Evolutionary conservation across 2,797 vertebrate species (phyloP).

Genomic region (Coregonus sp.): DNA sequence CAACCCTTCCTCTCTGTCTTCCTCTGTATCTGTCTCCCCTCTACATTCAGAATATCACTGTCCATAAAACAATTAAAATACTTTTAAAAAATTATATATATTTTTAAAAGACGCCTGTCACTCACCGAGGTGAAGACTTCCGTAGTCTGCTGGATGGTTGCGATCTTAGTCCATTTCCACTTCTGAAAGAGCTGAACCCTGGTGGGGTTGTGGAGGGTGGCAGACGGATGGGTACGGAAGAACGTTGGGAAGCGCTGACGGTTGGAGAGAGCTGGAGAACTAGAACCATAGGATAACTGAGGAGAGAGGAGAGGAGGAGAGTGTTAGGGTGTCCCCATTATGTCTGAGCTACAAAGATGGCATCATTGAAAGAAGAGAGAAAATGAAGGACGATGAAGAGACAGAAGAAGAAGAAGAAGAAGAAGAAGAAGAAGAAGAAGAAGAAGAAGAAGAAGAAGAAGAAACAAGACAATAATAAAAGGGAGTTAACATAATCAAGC

Average conservation of each 20-base stretch:
- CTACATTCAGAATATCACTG: no score
- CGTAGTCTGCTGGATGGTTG: conserved; percentile 88
- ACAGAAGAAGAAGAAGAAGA: background rate
- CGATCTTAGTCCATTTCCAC: conserved; percentile 89
- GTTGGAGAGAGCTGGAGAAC: conserved; percentile 85
- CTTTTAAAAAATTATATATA: no score
- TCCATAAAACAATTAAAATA: no score
- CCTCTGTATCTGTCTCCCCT: no score
- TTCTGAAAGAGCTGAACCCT: conserved; percentile 85
- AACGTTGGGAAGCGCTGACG: conserved; percentile 86
- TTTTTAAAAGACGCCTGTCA: background rate
- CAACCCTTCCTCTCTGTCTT: no score
- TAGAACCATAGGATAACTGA: conserved; percentile 85
- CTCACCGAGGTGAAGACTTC: conserved; percentile 88
- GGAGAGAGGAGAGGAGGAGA: conserved; percentile 10
- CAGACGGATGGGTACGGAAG: conserved; percentile 85
- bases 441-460: background rate
- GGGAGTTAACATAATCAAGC: conserved; percentile 4
- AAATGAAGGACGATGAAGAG: background rate
- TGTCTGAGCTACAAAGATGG: background rate
- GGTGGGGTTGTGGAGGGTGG: conserved; percentile 86
- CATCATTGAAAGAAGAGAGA: background rate
- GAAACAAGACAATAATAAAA: background rate
- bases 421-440: background rate
- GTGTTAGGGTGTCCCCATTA: background rate